phyloP scores from a whole-genome alignment of 2,113 vertebrate genomes.

The Pelvicachromis taeniatus region DNA sequence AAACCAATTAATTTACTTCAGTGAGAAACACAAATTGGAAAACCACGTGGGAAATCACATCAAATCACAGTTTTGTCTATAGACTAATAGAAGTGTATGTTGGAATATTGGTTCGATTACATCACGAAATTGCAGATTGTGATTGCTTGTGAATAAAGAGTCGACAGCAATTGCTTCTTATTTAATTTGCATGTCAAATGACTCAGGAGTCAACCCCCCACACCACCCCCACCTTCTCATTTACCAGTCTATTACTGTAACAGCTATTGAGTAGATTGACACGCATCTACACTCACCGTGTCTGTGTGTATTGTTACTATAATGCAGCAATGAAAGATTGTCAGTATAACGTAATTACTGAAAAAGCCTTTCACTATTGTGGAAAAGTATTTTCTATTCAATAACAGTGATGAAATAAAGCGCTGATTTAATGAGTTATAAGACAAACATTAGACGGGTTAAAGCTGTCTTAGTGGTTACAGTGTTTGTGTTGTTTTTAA shows the following conservation, averaged over 20 bases:
- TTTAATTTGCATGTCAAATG: constrained; percentile 66
- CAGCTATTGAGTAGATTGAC: constrained; percentile 43
- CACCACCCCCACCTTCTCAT: not conserved
- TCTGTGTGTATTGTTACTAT: not conserved
- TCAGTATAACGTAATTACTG: constrained; percentile 8
- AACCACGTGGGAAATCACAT: constrained; percentile 57
- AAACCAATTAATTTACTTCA: constrained; percentile 17
- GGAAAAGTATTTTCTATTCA: not conserved
- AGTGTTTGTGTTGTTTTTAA: not conserved
- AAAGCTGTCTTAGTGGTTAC: not conserved
- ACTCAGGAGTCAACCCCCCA: not conserved
- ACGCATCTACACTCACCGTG: constrained; percentile 6
- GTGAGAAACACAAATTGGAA: not conserved
- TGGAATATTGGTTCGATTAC: constrained; percentile 47
- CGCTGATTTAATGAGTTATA: not conserved
- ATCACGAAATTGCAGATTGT: constrained; percentile 33
- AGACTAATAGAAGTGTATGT: constrained; percentile 44
- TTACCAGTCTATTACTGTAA: constrained; percentile 47
- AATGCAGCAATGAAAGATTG: not conserved
- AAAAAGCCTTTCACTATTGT: not conserved
- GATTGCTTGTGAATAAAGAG: constrained; percentile 43
- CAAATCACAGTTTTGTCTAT: constrained; percentile 32
- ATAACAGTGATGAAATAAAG: not conserved
- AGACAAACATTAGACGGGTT: not conserved
- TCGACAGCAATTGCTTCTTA: constrained; percentile 51